Base-by-base conservation (phyloP, 1,140 invertebrate genomes). In the Ruditapes philippinarum region DNA sequence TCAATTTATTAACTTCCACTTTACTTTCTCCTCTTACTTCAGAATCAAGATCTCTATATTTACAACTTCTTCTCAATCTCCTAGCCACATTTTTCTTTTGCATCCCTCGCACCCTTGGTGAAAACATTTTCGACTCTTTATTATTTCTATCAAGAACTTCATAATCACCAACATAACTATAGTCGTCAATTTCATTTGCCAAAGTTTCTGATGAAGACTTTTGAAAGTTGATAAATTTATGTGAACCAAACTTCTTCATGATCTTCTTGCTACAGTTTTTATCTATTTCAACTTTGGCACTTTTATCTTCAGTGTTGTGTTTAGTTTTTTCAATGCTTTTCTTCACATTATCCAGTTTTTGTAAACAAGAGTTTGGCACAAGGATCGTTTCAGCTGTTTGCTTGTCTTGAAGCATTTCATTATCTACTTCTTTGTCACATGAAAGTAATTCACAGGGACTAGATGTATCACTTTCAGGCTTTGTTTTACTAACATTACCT, bases 1-100 rank as follows among this genome's bases (percentile, higher is more conserved):
- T 45, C 14, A 45, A 7, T 5, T 62, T n/a, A 62, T n/a, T 7
- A 5, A 62, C 25, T 4, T 28, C n/a, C 4, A 28, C 57, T 62
- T 17, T 78, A 54, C 12, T 54, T 31, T 78, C 25, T 33, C 1
- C 31, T 49, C 49, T 28, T 12, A 40, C 17, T 76, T 76, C 45
- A 33, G 74, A 60, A 36, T 88, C 85, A 57, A 31, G 49, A 25
- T 88, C 85, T 68, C 19, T 65, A 38, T 88, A 88, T 42, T 80
- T 79, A 80, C 73, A 79, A 14, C 25, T 79, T 36, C 42, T 73
- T 57, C 36, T 74, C 28, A 49, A 9, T 70, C 36, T 88, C 49
- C 57, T 22, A 17, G 31, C 19, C 14, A 80, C 25, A 45, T 88
- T 88, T 36, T 62, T 62, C 17, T 40, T 86, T 36, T 25, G 31